These are phyloP conservation scores for Buceros bicornis DNA, from an alignment of 2,797 vertebrate species.

Conservation along the genomic window DNA sequence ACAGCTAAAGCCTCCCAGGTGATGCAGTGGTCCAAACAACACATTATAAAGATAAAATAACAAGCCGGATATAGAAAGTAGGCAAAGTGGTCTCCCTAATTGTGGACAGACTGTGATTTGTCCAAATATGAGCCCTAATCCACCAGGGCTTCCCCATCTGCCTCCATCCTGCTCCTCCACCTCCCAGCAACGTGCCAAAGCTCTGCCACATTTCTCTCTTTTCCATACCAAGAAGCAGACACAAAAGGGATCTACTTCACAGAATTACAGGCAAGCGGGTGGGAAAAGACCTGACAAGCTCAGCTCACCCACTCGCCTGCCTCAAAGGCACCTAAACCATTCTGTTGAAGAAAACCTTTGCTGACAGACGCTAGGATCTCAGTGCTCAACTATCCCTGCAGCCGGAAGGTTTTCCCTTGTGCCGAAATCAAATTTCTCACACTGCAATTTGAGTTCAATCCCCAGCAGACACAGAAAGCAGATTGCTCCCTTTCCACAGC, in stretches of 20 bases:
- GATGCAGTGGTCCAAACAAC: rapidly evolving
- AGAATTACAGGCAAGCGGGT: not conserved
- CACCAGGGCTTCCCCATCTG: not conserved
- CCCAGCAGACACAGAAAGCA: not conserved
- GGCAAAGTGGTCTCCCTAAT: not conserved
- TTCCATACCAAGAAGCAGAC: not conserved
- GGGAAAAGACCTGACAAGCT: not conserved
- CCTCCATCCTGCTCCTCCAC: not conserved
- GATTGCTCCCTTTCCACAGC: conserved; percentile 5
- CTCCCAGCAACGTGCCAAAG: not conserved
- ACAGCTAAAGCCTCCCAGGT: not conserved
- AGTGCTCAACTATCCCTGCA: not conserved
- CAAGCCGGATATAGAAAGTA: not conserved
- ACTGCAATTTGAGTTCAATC: not conserved
- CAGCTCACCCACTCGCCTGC: not conserved
- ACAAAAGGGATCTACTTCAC: not conserved
- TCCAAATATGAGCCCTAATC: not conserved
- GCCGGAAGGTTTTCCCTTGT: not conserved
- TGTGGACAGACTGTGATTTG: not conserved
- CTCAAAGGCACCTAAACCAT: not conserved
- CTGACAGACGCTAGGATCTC: not conserved
- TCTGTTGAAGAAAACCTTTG: not conserved
- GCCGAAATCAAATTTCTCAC: conserved; percentile 1
- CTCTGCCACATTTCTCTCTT: not conserved
- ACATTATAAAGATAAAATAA: not conserved